phyloP scores from a whole-genome alignment of 1,140 invertebrate species.

The Adelges cooleyi region DNA sequence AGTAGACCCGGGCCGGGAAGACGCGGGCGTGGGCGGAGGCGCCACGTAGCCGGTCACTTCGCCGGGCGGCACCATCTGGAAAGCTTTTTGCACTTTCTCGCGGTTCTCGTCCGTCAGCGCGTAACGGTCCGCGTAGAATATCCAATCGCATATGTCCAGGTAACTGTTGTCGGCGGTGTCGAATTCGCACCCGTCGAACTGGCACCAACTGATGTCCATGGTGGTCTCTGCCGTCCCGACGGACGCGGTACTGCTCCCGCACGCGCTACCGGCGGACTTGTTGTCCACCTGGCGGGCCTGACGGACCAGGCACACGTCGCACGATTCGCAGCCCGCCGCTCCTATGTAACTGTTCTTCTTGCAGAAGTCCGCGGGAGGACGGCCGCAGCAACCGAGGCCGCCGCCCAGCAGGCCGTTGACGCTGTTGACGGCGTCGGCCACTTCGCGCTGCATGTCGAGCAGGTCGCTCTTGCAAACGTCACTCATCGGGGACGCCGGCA shows the following conservation, averaged over 20 bases:
- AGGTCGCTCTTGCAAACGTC: constrained; percentile 20
- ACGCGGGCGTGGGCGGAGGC: too few species aligned
- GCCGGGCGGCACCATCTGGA: constrained; percentile 18
- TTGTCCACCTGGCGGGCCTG: neutral
- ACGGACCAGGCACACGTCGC: neutral
- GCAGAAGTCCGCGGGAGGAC: neutral
- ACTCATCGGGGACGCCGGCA: constrained; percentile 21
- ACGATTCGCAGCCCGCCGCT: constrained; percentile 5
- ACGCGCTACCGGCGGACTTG: neutral
- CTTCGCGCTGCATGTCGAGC: constrained; percentile 8
- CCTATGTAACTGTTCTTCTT: constrained; percentile 23
- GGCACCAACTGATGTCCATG: constrained; percentile 25
- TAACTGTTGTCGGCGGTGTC: constrained; percentile 24
- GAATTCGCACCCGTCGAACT: constrained; percentile 23
- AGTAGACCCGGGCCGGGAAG: neutral
- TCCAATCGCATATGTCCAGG: constrained; percentile 23
- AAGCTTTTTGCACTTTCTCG: constrained; percentile 7
- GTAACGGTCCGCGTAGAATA: constrained; percentile 23
- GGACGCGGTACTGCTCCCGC: too few species aligned
- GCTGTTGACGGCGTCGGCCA: neutral
- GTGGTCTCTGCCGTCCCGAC: constrained; percentile 7
- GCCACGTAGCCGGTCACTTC: constrained; percentile 22
- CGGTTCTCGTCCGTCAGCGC: constrained; percentile 7
- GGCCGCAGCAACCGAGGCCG: neutral
- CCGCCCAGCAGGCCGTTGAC: neutral